Conservation (phyloP, 2,797 vertebrate genomes). For the Phrynocephalus forsythii region DNA sequence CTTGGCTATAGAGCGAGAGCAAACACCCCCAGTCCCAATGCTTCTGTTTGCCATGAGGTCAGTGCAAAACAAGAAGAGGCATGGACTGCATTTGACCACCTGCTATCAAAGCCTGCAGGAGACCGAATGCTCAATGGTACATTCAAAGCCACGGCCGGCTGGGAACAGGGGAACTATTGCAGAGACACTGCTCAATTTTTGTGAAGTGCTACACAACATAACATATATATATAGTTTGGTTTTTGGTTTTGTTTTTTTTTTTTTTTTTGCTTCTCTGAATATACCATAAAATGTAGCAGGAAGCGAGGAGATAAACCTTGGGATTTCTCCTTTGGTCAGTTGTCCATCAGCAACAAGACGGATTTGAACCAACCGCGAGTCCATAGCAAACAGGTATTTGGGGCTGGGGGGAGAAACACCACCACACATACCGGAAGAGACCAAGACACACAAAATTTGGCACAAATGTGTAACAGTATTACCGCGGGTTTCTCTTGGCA, state of each 20-base stretch:
- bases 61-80: no score
- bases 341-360: conserved; percentile 32
- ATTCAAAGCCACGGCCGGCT: background rate
- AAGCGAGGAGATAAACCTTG: conserved; percentile 24
- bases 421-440: background rate
- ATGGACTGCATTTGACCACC: no score
- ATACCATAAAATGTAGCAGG: conserved; percentile 48
- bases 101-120: background rate
- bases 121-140: background rate
- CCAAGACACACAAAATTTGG: conserved; percentile 59
- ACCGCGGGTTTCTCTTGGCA: background rate
- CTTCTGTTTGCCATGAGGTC: no score
- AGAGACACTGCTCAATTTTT: background rate
- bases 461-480: conserved; percentile 37
- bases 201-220: background rate
- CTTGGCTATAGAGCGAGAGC: background rate
- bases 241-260: no score
- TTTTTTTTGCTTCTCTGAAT: conserved; percentile 50
- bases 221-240: conserved; percentile 45
- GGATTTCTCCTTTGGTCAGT: background rate
- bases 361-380: conserved; percentile 17
- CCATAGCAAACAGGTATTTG: background rate
- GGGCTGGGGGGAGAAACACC: rapidly evolving
- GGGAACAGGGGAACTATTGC: background rate
- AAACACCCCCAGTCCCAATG: background rate